Conservation (phyloP, 2,797 vertebrate species). For the Falco peregrinus region DNA sequence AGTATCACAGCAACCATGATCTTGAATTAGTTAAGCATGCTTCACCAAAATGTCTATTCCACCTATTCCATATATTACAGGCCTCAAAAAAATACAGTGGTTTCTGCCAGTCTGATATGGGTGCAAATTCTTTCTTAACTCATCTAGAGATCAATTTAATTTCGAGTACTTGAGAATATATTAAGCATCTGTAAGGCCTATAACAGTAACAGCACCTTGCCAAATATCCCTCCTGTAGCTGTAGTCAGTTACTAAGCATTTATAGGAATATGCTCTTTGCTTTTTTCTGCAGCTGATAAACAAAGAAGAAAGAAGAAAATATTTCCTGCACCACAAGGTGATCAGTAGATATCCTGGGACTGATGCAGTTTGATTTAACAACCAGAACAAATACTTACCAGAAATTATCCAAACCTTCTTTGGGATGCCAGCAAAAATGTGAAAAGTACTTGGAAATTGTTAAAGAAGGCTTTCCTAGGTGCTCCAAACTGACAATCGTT, state of each 20-base stretch:
- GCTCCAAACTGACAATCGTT: not conserved
- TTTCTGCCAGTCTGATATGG: not conserved
- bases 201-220: not conserved
- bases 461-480: not conserved
- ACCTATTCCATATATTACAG: not conserved
- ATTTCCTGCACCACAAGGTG: not conserved
- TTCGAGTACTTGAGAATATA: not conserved
- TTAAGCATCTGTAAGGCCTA: not conserved
- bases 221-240: not conserved
- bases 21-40: not conserved
- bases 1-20: not conserved
- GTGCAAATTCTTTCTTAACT: not conserved
- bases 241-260: not conserved
- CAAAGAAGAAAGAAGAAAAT: not conserved
- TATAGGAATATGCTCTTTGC: not conserved
- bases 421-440: not conserved
- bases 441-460: not conserved
- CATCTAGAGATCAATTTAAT: not conserved
- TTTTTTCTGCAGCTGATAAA: not conserved
- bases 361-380: not conserved
- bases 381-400: not conserved
- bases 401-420: not conserved
- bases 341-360: not conserved
- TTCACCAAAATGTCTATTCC: not conserved
- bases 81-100: not conserved